Evolutionary conservation across 92 coral and sea anemone species (phyloP).

Genomic region (Epizoanthus ramosus): DNA sequence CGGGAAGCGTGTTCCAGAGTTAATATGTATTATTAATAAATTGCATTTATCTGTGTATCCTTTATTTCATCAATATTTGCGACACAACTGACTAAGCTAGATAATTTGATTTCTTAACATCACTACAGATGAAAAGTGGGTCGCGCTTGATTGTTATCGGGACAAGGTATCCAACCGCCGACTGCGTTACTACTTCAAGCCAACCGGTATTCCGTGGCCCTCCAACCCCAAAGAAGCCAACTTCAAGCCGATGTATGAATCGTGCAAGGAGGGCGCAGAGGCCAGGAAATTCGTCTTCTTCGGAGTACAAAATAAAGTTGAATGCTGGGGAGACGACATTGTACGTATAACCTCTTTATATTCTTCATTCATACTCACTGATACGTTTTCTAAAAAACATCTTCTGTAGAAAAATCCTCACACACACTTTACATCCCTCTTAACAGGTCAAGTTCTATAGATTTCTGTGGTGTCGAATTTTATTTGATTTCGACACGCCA

Average conservation of each 20-base stretch:
- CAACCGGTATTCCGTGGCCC: constrained; percentile 30
- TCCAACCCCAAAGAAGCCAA: constrained; percentile 22
- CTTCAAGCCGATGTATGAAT: constrained; percentile 28
- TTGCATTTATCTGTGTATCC: too few species aligned
- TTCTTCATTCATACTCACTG: neutral
- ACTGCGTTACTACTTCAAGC: constrained; percentile 15
- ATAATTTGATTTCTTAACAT: neutral
- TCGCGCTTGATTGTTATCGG: constrained; percentile 6
- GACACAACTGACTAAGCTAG: too few species aligned
- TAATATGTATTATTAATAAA: too few species aligned
- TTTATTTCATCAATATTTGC: too few species aligned
- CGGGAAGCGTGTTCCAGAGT: too few species aligned
- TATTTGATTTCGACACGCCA: too few species aligned
- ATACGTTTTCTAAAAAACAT: neutral
- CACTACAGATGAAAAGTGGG: constrained; percentile 17
- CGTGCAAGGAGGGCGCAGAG: constrained; percentile 39
- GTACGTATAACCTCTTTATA: neutral
- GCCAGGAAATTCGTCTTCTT: constrained; percentile 24
- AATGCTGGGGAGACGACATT: constrained; percentile 42
- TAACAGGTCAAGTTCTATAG: too few species aligned
- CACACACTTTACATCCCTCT: too few species aligned
- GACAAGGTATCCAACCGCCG: constrained; percentile 12
- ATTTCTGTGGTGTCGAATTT: too few species aligned
- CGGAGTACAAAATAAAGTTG: constrained; percentile 22
- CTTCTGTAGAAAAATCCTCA: too few species aligned